Base-by-base conservation (phyloP, 2,113 vertebrate genomes). In the Poecile atricapillus region DNA sequence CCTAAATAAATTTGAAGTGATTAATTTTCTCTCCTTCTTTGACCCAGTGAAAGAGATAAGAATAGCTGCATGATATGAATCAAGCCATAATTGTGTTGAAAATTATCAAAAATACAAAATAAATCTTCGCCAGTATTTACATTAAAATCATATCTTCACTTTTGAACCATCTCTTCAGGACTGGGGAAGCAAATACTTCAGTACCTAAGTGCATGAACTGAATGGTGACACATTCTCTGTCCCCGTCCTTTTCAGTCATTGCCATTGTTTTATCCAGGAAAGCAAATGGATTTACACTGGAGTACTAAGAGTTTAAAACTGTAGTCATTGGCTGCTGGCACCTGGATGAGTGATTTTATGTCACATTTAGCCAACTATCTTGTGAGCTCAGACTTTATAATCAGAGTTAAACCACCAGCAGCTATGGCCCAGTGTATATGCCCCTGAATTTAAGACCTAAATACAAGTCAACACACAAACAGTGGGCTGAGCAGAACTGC, bases 351-450 rank as follows among this genome's bases (percentile, higher is more conserved):
- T 60, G 39, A 44, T 53, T 84, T 82, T 73, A 59, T 56, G 27
- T 49, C 41, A 31, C 6, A 23, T 76, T 93, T 83, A 58, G n/a
- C 37, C 18, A 46, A 3, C 15, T 53, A 1, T 31, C 4, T 63
- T 15, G 2, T 83, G 53, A 76, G 13, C n/a, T 82, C 49, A 71
- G 33, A 30, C 27, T 12, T 75, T 74, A 47, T 37, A 44, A 49
- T 37, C 15, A 46, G 20, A 93, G 18, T 15, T 28, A 65, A 58
- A 74, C 9, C 27, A 77, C 15, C 46, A 76, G n/a, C 35, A 87
- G 2, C 21, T 52, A 2, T 43, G 21, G 1, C 46, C 44, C 25
- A n/a, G 12, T 2, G 1, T 37, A 11, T 13, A 15, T 50, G 14
- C 44, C 30, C 49, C 30, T 83, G 44, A 85, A 79, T 64, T 76